Evolutionary conservation across 2,113 vertebrate genomes (phyloP).

Genomic region (Macaca fascicularis): DNA sequence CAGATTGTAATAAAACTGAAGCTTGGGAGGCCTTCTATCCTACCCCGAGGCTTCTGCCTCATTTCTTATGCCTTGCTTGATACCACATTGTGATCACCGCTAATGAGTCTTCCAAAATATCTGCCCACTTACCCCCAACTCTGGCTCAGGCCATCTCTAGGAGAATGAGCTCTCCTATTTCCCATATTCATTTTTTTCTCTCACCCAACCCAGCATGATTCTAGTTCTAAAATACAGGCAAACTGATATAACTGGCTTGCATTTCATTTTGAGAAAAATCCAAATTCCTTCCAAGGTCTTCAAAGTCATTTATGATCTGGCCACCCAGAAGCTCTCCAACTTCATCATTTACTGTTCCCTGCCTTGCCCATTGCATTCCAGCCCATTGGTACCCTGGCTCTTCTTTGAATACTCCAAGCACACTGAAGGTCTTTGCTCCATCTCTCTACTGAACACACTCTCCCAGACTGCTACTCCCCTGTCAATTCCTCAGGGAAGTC

Average conservation of each 20-base stretch:
- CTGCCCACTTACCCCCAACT: neutral
- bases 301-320: neutral
- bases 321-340: neutral
- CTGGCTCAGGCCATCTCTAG: neutral
- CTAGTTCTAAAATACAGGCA: neutral
- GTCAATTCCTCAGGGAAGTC: neutral
- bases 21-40: neutral
- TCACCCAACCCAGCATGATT: neutral
- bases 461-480: neutral
- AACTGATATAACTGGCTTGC: neutral
- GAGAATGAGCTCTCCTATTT: neutral
- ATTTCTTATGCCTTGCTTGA: neutral
- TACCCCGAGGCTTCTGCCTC: neutral
- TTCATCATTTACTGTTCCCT: neutral
- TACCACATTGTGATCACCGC: neutral
- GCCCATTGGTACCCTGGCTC: neutral
- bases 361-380: neutral
- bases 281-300: neutral
- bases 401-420: neutral
- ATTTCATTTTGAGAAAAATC: slow-evolving; percentile 28
- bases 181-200: neutral
- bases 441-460: neutral
- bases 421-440: neutral
- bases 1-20: neutral
- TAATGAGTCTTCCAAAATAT: neutral